Percentiles rank a stretch among this genome's conserved stretches.
Evolutionary conservation across 2,113 vertebrate genomes (phyloP).

Genomic region (Gallinago jamesoni): DNA sequence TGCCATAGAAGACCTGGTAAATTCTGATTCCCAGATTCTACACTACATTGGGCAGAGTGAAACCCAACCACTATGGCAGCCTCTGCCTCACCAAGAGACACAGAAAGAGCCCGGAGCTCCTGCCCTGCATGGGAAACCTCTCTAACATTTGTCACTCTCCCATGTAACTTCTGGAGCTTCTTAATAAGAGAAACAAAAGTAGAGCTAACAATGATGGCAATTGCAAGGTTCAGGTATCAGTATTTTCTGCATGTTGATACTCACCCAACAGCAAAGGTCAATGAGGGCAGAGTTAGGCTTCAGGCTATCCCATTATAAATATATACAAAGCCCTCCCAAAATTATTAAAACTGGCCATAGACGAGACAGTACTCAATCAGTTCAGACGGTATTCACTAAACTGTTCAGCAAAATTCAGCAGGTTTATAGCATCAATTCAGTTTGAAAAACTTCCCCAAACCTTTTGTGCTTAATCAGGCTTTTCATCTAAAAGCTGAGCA

Average conservation of each 20-base stretch:
- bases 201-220: neutral
- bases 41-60: neutral
- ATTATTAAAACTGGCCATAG: neutral
- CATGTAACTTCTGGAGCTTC: neutral
- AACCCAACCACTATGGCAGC: neutral
- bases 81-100: neutral
- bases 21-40: neutral
- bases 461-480: neutral
- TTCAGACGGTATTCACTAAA: neutral
- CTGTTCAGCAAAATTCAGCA: neutral
- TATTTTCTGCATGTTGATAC: neutral
- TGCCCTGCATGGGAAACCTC: neutral
- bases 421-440: neutral
- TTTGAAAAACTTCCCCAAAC: neutral
- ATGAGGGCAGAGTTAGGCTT: neutral
- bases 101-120: neutral
- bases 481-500: neutral
- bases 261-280: neutral
- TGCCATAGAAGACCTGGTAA: neutral
- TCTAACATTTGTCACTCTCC: neutral
- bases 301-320: neutral
- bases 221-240: neutral
- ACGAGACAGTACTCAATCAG: neutral
- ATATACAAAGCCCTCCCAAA: neutral
- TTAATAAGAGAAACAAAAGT: neutral